Evolutionary conservation across 2,113 vertebrate species (phyloP).

Genomic region (Piprites chloris): DNA sequence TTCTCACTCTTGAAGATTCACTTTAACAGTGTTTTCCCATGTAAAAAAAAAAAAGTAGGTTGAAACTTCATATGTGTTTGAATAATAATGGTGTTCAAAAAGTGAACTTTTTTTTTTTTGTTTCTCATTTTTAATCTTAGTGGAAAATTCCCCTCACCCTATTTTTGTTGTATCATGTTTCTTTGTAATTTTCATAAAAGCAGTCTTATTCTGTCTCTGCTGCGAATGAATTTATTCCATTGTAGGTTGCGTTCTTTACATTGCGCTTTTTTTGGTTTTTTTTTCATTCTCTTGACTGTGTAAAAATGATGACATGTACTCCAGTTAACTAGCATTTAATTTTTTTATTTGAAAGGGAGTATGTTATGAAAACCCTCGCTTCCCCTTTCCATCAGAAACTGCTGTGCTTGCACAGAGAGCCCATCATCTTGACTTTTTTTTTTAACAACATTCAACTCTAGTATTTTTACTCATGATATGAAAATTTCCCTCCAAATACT

Average conservation of each 20-base stretch:
- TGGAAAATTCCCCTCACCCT: slow-evolving; percentile 16
- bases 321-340: slow-evolving; percentile 36
- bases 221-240: slow-evolving; percentile 69
- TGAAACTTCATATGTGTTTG: slow-evolving; percentile 52
- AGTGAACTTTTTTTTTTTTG: slow-evolving; percentile 16
- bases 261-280: not conserved
- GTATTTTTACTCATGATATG: slow-evolving; percentile 75
- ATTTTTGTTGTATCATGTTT: slow-evolving; percentile 26
- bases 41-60: slow-evolving; percentile 36
- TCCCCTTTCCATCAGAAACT: slow-evolving; percentile 3
- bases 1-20: slow-evolving; percentile 47
- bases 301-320: slow-evolving; percentile 51
- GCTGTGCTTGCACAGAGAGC: slow-evolving; percentile 25
- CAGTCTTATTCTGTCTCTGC: slow-evolving; percentile 50
- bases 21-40: slow-evolving; percentile 57
- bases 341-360: slow-evolving; percentile 57
- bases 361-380: not conserved
- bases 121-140: slow-evolving; percentile 49
- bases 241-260: slow-evolving; percentile 64
- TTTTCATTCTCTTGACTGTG: slow-evolving; percentile 52
- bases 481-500: slow-evolving; percentile 71
- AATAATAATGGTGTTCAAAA: slow-evolving; percentile 61
- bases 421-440: slow-evolving; percentile 51
- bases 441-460: slow-evolving; percentile 64
- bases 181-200: slow-evolving; percentile 55